Evolutionary conservation across 2,113 vertebrate species (phyloP), one percentile per base, ranked within the genome.

Genomic region (Platichthys flesus): DNA sequence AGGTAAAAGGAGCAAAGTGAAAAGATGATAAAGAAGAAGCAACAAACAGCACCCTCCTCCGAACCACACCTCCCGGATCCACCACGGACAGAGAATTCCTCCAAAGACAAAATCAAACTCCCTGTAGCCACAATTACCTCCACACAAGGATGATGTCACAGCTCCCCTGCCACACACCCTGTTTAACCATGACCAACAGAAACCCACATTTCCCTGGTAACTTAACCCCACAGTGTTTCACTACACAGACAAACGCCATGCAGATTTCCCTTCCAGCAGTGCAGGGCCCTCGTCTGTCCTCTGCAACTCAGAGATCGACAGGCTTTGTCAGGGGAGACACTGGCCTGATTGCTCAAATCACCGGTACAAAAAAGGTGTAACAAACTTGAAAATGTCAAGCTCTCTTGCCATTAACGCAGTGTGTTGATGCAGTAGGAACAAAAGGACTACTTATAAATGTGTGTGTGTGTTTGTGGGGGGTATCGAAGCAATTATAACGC

Each of bases 351-450:
- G 56, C 66, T 85, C 28, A 64, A 79, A 80, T 84, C 81, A 69
- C 28, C 0, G 1, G 3, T 64, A 78, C 83, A 79, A 82, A 84
- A 87, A 66, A 79, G 49, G 69, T 51, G 72, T 37, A 67, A 81
- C 64, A 9, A 82, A 63, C 66, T 66, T 52, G 45, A 82, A 91
- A 89, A 87, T 72, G 75, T 78, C 68, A 87, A 47, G 61, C 23
- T 61, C 64, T 82, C 23, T 9, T 70, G 59, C 76, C 63, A 76
- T 85, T 84, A 89, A 81, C 74, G 31, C 51, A 4, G 28, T 28
- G 49, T 60, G 87, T 86, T 51, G 71, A 88, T 86, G 74, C 65
- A 42, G 55, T 57, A 58, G 61, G 24, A 75, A 56, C 37, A 79
- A 58, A 63, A 52, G 47, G 63, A 78, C 67, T 67, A 58, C 58